Percentiles rank a stretch among this genome's conserved stretches.
phyloP scores from a whole-genome alignment of 2,797 vertebrate genomes.

The Steatocranus sp. region DNA sequence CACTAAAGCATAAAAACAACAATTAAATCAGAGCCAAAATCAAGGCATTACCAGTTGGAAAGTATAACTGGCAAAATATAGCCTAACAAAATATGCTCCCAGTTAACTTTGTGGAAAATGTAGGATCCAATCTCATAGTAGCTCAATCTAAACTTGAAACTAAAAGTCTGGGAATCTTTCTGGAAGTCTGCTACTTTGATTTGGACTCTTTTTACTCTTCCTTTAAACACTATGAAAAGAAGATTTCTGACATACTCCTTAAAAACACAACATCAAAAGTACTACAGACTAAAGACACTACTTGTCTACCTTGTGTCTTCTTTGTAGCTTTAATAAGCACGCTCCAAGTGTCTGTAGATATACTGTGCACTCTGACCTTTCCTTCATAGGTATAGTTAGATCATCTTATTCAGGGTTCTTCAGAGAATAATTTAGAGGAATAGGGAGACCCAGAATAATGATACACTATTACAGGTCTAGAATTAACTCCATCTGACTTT shows the following conservation, averaged over 20 bases:
- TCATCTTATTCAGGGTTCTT: not conserved
- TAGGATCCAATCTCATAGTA: not conserved
- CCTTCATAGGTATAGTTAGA: not conserved
- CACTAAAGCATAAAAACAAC: not conserved
- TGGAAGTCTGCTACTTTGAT: not conserved
- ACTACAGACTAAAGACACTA: not conserved
- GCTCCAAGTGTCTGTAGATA: not conserved
- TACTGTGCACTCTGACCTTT: not conserved
- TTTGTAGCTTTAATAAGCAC: not conserved
- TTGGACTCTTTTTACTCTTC: not conserved
- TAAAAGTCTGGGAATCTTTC: not conserved
- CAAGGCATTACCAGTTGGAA: not conserved
- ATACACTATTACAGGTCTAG: not conserved
- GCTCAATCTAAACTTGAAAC: not conserved
- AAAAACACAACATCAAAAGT: not conserved
- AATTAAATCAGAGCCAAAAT: not conserved
- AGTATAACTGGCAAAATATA: not conserved
- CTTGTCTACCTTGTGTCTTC: not conserved
- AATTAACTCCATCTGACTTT: not conserved
- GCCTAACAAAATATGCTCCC: not conserved
- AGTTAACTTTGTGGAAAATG: not conserved
- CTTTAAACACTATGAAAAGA: not conserved
- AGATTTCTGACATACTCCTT: not conserved
- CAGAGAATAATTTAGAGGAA: not conserved
- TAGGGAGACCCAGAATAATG: not conserved